phyloP scores from a whole-genome alignment of 2,888 invertebrate genomes.

The Tachina lurida region DNA sequence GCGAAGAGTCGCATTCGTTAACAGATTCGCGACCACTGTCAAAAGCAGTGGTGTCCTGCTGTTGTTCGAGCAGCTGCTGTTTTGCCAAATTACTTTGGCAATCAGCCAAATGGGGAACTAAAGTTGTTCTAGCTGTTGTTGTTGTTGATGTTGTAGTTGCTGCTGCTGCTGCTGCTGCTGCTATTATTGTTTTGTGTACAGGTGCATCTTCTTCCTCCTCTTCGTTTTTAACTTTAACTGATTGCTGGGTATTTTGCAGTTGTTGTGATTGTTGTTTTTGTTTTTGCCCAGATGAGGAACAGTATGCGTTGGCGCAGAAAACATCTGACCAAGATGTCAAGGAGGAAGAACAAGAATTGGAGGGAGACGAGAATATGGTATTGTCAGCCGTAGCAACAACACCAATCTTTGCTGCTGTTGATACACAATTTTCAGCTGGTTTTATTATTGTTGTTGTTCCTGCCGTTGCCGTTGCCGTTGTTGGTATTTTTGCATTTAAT shows the following conservation, averaged over 20 bases:
- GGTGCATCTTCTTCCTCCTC: slow-evolving; percentile 40
- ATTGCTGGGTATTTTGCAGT: slow-evolving; percentile 21
- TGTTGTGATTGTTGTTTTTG: slow-evolving; percentile 41
- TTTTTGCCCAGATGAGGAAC: slow-evolving; percentile 46
- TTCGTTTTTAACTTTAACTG: background rate
- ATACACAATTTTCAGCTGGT: slow-evolving; percentile 56
- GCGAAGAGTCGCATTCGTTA: slow-evolving; percentile 76
- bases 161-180: slow-evolving; percentile 15
- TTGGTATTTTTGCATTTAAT: slow-evolving; percentile 55
- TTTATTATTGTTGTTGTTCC: slow-evolving; percentile 29
- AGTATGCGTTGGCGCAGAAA: slow-evolving; percentile 70
- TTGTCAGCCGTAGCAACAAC: slow-evolving; percentile 45
- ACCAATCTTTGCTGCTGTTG: slow-evolving; percentile 53
- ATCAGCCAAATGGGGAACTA: slow-evolving; percentile 50
- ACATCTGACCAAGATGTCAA: slow-evolving; percentile 65
- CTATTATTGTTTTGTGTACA: slow-evolving; percentile 24
- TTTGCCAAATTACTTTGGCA: slow-evolving; percentile 62
- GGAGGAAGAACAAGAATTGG: slow-evolving; percentile 40
- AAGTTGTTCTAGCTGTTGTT: background rate
- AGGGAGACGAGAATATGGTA: slow-evolving; percentile 30
- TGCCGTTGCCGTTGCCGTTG: slow-evolving; percentile 15
- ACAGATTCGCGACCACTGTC: slow-evolving; percentile 80
- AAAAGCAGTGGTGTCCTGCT: slow-evolving; percentile 72
- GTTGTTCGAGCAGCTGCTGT: slow-evolving; percentile 65
- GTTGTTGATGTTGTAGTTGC: slow-evolving; percentile 13